Conservation (phyloP, 2,888 invertebrate genomes). For the Orthosia gothica region DNA sequence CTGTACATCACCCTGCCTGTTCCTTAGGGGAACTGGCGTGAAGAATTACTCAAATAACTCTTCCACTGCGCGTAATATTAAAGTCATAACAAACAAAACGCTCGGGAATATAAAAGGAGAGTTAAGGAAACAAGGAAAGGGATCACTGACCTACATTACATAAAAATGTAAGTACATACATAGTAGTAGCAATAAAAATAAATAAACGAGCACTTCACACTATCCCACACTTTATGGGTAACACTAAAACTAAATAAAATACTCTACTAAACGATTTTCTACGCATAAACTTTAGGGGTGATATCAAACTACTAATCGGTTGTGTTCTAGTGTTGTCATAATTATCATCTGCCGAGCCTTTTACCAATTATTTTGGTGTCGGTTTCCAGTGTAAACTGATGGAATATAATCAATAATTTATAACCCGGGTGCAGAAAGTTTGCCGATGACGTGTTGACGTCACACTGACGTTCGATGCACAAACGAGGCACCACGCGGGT, state of each 20-base stretch:
- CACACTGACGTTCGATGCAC: too few species aligned
- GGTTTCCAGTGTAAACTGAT: too few species aligned
- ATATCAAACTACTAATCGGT: not conserved
- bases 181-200: conserved; percentile 34
- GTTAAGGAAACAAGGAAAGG: conserved; percentile 13
- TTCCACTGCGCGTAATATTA: conserved; percentile 7
- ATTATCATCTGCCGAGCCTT: too few species aligned
- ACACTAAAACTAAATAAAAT: conserved; percentile 36
- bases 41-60: conserved; percentile 21
- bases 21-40: conserved; percentile 18
- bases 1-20: conserved; percentile 6
- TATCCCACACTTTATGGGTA: conserved; percentile 26
- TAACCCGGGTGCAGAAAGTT: too few species aligned
- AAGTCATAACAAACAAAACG: conserved; percentile 1
- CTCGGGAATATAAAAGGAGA: not conserved
- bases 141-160: conserved; percentile 23
- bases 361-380: too few species aligned
- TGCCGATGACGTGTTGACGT: too few species aligned
- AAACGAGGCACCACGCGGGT: too few species aligned
- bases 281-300: not conserved
- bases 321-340: too few species aligned
- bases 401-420: too few species aligned
- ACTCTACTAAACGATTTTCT: conserved; percentile 13
- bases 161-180: conserved; percentile 23
- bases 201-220: conserved; percentile 44